A percentile compares a stretch with the other conserved stretches of the same genome.
Conservation (phyloP, 2,113 vertebrate genomes). For the Scomber scombrus region DNA sequence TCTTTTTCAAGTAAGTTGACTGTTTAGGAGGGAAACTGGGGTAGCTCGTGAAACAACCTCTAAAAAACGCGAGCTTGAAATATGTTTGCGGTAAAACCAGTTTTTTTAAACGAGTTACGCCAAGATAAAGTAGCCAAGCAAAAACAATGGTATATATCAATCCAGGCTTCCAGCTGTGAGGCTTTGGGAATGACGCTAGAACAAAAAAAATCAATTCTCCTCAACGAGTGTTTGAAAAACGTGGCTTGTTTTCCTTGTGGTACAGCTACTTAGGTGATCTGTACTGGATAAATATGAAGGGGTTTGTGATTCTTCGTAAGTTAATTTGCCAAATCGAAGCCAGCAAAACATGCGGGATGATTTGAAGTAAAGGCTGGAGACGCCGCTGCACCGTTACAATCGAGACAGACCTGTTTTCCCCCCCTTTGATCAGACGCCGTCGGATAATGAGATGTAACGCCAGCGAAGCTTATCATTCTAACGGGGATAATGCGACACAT, state of each 20-base stretch:
- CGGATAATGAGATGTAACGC: constrained; percentile 48
- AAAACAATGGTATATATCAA: constrained; percentile 85
- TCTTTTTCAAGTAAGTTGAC: constrained; percentile 91
- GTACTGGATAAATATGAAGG: constrained; percentile 37
- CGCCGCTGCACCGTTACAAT: constrained; percentile 79
- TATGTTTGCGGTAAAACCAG: constrained; percentile 44
- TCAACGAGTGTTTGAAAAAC: constrained; percentile 36
- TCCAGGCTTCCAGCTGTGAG: constrained; percentile 88
- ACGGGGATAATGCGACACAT: background rate
- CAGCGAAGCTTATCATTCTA: background rate
- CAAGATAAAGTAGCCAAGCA: constrained; percentile 80
- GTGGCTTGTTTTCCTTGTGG: constrained; percentile 11
- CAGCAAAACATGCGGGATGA: constrained; percentile 76
- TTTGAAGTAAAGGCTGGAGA: constrained; percentile 69
- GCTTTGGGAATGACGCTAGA: constrained; percentile 81
- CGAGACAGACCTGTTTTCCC: constrained; percentile 67
- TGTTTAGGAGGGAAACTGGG: constrained; percentile 44
- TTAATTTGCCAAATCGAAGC: constrained; percentile 73
- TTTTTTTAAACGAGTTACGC: constrained; percentile 71
- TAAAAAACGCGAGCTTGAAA: background rate
- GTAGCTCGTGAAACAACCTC: constrained; percentile 32
- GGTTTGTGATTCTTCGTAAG: constrained; percentile 48
- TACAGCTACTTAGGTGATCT: background rate
- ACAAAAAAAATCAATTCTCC: constrained; percentile 73
- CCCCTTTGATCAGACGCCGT: constrained; percentile 61